A percentile compares a stretch with the other conserved stretches of the same genome.
Conservation (phyloP, 2,888 invertebrate genomes). For the Atethmia centrago region DNA sequence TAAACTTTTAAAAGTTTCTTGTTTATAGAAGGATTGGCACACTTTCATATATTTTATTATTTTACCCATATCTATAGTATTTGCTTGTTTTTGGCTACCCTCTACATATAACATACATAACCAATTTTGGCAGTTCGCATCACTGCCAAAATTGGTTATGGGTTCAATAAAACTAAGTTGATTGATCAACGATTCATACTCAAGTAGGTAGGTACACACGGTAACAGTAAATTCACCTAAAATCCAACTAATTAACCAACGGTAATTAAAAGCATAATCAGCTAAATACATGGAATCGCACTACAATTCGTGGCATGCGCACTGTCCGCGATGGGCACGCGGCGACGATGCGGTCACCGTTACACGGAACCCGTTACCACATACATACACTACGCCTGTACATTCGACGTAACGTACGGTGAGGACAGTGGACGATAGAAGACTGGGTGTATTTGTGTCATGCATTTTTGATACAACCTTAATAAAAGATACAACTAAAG, state of each 20-base stretch:
- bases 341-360: conserved; percentile 60
- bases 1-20: neutral
- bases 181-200: neutral
- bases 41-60: neutral
- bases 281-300: conserved; percentile 40
- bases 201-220: neutral
- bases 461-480: neutral
- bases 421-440: conserved; percentile 1
- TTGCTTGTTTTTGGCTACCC: neutral
- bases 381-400: conserved; percentile 28
- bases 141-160: neutral
- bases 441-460: neutral
- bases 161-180: neutral
- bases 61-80: too few species aligned
- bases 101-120: too few species aligned
- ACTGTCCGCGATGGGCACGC: conserved; percentile 45
- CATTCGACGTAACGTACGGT: conserved; percentile 27
- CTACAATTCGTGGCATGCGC: conserved; percentile 50
- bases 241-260: conserved; percentile 13
- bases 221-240: conserved; percentile 9
- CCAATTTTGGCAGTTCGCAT: too few species aligned
- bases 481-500: too few species aligned
- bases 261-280: conserved; percentile 37
- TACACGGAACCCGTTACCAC: conserved; percentile 63
- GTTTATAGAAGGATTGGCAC: neutral